A percentile compares a stretch with the other conserved stretches of the same genome.
Conservation (phyloP, 2,113 vertebrate genomes). For the Diphyllodes magnificus region DNA sequence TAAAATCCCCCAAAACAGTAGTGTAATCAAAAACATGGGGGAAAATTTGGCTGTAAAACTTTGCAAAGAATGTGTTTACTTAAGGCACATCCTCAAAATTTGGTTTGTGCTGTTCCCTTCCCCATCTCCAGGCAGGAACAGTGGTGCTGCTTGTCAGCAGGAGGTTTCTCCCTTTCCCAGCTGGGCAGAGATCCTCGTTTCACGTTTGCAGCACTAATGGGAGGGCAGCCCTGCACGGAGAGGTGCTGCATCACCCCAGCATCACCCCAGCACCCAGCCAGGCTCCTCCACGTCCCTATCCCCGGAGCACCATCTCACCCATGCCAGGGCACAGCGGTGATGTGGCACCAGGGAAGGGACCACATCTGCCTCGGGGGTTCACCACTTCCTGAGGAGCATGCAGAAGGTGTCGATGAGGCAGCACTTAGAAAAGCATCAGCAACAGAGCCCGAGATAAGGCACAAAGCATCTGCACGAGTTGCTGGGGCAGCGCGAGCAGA, state of each 20-base stretch:
- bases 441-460: neutral
- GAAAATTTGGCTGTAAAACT: neutral
- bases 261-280: neutral
- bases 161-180: neutral
- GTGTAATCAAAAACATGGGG: neutral
- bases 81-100: neutral
- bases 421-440: neutral
- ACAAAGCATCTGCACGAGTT: neutral
- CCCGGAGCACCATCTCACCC: neutral
- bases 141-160: neutral
- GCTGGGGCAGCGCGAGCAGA: accelerated
- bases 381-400: neutral
- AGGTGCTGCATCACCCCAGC: neutral
- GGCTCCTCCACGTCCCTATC: neutral
- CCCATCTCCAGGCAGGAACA: neutral
- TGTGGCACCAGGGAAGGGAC: accelerated
- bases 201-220: neutral
- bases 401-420: neutral
- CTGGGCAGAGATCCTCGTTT: neutral
- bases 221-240: neutral
- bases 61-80: neutral
- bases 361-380: neutral
- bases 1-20: neutral
- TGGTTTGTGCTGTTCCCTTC: neutral
- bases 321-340: neutral